Conservation (phyloP, 2,888 invertebrate genomes). For the Cantharis rufa region DNA sequence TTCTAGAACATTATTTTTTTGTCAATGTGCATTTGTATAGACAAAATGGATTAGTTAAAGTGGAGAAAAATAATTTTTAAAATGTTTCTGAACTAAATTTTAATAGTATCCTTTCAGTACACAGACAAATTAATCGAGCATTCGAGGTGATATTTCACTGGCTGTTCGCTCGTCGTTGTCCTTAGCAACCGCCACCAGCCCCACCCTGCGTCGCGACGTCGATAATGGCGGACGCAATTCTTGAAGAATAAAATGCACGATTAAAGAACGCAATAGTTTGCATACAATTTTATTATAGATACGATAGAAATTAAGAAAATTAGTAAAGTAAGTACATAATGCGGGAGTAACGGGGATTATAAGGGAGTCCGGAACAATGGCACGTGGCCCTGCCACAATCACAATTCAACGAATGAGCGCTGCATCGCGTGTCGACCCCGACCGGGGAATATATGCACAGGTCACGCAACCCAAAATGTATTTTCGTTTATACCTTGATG, state of each 20-base stretch:
- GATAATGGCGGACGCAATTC: conserved; percentile 39
- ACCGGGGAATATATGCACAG: conserved; percentile 46
- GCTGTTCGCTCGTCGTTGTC: conserved; percentile 38
- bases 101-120: background rate
- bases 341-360: conserved; percentile 25
- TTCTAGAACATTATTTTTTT: no score
- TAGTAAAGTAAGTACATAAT: conserved; percentile 25
- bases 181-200: conserved; percentile 39
- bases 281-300: conserved; percentile 26
- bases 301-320: conserved; percentile 28
- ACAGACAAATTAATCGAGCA: conserved; percentile 5
- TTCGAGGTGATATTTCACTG: conserved; percentile 30
- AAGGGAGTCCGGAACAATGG: conserved; percentile 43
- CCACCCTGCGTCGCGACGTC: conserved; percentile 40
- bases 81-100: background rate
- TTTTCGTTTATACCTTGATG: conserved; percentile 43
- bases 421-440: conserved; percentile 49
- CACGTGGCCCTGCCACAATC: conserved; percentile 51
- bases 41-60: no score
- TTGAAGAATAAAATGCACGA: conserved; percentile 20
- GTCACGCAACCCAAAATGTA: conserved; percentile 53
- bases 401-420: conserved; percentile 50
- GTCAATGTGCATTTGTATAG: background rate
- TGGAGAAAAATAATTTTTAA: background rate
- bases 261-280: conserved; percentile 16